Percentiles rank a stretch among this genome's conserved stretches.
These are phyloP conservation scores for Paratilapia polleni DNA, from an alignment of 2,113 vertebrate species.

Conservation along the genomic window DNA sequence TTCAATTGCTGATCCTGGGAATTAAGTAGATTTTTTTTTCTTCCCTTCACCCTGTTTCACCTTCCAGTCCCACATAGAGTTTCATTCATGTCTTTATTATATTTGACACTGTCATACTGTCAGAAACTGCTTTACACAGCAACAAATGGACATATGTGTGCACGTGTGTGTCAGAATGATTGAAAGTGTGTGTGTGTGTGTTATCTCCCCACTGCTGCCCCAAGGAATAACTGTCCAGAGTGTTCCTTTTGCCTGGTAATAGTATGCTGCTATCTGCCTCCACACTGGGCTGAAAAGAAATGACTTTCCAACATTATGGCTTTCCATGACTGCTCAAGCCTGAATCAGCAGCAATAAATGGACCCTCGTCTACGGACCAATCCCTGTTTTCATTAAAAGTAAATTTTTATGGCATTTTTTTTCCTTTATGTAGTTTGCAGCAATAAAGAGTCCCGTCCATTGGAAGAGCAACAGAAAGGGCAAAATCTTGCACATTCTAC, in stretches of 20 bases:
- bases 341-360: slow-evolving; percentile 57
- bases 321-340: slow-evolving; percentile 70
- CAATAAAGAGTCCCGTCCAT: background rate
- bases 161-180: background rate
- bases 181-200: slow-evolving; percentile 10
- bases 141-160: slow-evolving; percentile 18
- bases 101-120: slow-evolving; percentile 27
- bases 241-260: slow-evolving; percentile 63
- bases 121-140: slow-evolving; percentile 31
- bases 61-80: background rate
- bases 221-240: slow-evolving; percentile 59
- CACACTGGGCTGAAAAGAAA: slow-evolving; percentile 61
- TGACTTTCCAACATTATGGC: slow-evolving; percentile 65
- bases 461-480: background rate
- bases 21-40: background rate
- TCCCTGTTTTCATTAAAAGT: slow-evolving; percentile 45
- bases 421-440: slow-evolving; percentile 25
- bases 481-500: background rate
- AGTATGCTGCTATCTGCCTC: slow-evolving; percentile 70
- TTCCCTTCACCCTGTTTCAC: background rate
- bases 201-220: slow-evolving; percentile 49
- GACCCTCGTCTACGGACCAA: slow-evolving; percentile 32
- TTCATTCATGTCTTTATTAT: slow-evolving; percentile 16
- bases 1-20: slow-evolving; percentile 4
- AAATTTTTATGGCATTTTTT: slow-evolving; percentile 10